phyloP scores from a whole-genome alignment of 2,888 invertebrate species.

The Harmothoe impar region DNA sequence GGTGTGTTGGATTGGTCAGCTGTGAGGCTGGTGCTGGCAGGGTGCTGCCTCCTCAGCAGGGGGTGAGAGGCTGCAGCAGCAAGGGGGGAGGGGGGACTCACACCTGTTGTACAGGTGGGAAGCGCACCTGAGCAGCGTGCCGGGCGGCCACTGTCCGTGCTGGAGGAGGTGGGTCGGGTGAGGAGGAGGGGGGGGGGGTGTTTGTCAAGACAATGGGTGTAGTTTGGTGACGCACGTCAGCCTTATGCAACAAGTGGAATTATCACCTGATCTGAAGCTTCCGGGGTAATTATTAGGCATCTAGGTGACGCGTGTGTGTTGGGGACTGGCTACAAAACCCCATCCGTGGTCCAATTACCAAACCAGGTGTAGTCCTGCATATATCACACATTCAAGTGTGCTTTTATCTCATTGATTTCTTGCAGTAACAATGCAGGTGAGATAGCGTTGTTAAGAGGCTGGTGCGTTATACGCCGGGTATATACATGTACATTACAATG shows the following conservation, averaged over 20 bases:
- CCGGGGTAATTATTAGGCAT: neutral
- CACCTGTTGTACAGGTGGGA: too few species aligned
- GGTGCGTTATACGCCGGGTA: too few species aligned
- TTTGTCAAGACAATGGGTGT: neutral
- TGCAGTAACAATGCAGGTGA: too few species aligned
- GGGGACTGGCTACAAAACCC: too few species aligned
- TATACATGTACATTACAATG: too few species aligned
- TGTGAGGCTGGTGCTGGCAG: neutral
- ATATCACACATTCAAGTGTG: too few species aligned
- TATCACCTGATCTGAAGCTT: constrained; percentile 23
- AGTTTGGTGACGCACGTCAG: constrained; percentile 29
- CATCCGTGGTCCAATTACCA: too few species aligned
- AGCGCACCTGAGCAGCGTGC: too few species aligned
- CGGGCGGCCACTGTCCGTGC: neutral
- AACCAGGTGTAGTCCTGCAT: too few species aligned
- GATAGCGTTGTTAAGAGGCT: too few species aligned
- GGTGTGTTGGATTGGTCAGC: neutral
- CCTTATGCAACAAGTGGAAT: constrained; percentile 2
- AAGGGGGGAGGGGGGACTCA: neutral
- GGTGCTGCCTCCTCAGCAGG: neutral
- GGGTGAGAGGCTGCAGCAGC: neutral
- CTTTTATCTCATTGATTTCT: too few species aligned
- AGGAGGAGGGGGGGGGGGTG: neutral
- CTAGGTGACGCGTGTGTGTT: neutral
- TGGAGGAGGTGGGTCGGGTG: neutral